Evolutionary conservation across 2,888 invertebrate genomes (phyloP).

Genomic region (Melinaea menophilus): DNA sequence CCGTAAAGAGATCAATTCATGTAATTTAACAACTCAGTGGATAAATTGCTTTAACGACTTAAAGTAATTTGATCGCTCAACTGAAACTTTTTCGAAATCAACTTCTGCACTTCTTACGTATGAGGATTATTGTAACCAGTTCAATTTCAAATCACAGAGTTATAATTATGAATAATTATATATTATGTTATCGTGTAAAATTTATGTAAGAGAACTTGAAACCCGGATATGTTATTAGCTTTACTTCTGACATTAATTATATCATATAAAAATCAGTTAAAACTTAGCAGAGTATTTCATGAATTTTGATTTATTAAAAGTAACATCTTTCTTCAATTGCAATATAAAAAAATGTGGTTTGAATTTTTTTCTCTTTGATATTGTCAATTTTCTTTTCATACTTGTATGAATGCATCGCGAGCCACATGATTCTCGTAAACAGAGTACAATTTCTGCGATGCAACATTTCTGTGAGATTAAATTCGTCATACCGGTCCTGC

Average conservation of each 20-base stretch:
- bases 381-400: slow-evolving; percentile 32
- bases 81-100: slow-evolving; percentile 3
- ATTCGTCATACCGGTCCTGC: slow-evolving; percentile 69
- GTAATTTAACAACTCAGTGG: slow-evolving; percentile 16
- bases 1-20: slow-evolving; percentile 16
- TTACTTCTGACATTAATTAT: neutral
- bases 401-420: slow-evolving; percentile 32
- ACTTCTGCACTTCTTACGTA: slow-evolving; percentile 1
- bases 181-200: neutral
- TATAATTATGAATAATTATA: neutral
- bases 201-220: neutral
- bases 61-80: slow-evolving; percentile 3
- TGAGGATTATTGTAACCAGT: neutral
- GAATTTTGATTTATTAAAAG: neutral
- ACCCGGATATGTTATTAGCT: neutral
- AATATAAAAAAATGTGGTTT: neutral
- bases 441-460: slow-evolving; percentile 70
- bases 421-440: slow-evolving; percentile 55
- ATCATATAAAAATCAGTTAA: no score
- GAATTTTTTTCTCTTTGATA: slow-evolving; percentile 5
- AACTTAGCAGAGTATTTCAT: no score
- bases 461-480: slow-evolving; percentile 75
- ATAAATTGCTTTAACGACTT: slow-evolving; percentile 10
- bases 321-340: neutral
- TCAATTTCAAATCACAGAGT: neutral